Conservation (phyloP, 2,797 vertebrate genomes). For the Triplophysa bombifrons region DNA sequence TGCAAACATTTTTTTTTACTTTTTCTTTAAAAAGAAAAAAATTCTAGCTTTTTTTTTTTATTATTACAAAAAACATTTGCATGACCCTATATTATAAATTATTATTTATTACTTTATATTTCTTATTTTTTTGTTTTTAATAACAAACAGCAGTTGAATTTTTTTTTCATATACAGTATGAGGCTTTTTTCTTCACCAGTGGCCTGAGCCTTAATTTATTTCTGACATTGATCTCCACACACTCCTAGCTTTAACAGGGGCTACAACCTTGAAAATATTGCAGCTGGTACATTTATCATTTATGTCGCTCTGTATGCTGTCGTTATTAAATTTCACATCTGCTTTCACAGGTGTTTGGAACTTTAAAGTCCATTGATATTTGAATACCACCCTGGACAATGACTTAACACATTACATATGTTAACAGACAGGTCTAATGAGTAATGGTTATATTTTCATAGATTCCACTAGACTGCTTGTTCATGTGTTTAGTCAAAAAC, state of each 20-base stretch:
- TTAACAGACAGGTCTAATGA: conserved; percentile 2
- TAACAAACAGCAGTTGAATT: no score
- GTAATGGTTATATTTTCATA: conserved; percentile 33
- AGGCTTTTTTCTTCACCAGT: not conserved
- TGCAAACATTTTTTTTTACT: not conserved
- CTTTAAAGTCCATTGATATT: conserved; percentile 15
- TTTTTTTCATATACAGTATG: no score
- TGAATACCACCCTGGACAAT: conserved; percentile 35
- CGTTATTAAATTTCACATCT: not conserved
- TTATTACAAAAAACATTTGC: no score
- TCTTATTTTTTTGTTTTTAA: no score
- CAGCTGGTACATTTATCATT: not conserved
- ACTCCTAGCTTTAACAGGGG: not conserved
- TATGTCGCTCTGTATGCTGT: not conserved
- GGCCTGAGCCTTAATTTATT: no score
- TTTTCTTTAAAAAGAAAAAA: not conserved
- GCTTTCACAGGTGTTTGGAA: not conserved
- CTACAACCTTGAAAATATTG: not conserved
- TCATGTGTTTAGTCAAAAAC: not conserved
- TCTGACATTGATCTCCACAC: no score
- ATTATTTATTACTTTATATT: no score
- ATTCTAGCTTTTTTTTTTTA: no score
- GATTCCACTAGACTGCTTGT: not conserved
- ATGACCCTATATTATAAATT: no score
- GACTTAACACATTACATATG: not conserved